phyloP scores from a whole-genome alignment of 2,797 vertebrate genomes.

The Siniperca scherzeri region DNA sequence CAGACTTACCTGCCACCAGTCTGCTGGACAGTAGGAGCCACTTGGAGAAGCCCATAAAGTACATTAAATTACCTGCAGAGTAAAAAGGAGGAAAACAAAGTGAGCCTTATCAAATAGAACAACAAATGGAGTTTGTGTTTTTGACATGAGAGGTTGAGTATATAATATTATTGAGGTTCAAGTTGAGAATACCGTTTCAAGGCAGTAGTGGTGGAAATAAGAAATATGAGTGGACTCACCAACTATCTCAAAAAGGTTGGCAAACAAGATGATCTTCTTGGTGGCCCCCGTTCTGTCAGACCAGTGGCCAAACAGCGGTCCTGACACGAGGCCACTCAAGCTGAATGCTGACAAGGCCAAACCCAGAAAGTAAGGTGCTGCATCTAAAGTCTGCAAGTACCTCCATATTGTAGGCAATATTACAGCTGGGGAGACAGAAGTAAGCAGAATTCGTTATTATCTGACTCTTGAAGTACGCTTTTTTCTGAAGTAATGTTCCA shows the following conservation, averaged over 20 bases:
- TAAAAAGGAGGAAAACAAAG: background rate
- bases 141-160: background rate
- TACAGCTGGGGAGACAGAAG: slow-evolving; percentile 83
- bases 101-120: background rate
- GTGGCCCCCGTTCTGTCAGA: slow-evolving; percentile 86
- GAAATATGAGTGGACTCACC: slow-evolving; percentile 73
- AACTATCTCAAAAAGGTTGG: slow-evolving; percentile 89
- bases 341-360: slow-evolving; percentile 89
- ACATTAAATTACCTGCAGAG: slow-evolving; percentile 89
- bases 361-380: slow-evolving; percentile 89
- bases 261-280: slow-evolving; percentile 88
- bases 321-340: slow-evolving; percentile 87
- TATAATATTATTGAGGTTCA: too few species aligned
- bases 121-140: background rate
- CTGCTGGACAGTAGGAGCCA: slow-evolving; percentile 90
- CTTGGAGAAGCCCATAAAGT: slow-evolving; percentile 89
- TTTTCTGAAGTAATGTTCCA: background rate
- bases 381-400: slow-evolving; percentile 87
- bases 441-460: background rate
- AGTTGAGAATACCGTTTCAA: background rate
- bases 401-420: slow-evolving; percentile 91
- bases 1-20: slow-evolving; percentile 87
- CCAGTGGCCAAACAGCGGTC: slow-evolving; percentile 87
- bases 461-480: background rate
- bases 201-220: background rate